Evolutionary conservation across 2,797 vertebrate genomes (phyloP).

Genomic region (Enteromius thamalakanensis): DNA sequence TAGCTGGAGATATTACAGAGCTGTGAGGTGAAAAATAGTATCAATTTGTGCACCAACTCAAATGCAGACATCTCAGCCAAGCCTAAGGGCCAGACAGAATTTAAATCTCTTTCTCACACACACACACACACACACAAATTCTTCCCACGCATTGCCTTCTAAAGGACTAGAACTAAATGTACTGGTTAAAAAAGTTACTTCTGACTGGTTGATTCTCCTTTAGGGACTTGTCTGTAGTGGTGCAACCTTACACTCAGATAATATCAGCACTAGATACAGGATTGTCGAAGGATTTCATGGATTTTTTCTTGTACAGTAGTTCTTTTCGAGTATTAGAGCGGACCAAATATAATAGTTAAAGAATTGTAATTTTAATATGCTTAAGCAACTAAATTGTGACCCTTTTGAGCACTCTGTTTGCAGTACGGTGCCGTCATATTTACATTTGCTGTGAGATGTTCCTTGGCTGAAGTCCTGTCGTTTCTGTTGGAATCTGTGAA

Average conservation of each 20-base stretch:
- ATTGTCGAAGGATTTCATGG: background rate
- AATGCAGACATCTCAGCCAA: conserved; percentile 49
- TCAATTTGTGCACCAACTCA: conserved; percentile 44
- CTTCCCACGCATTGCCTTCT: conserved; percentile 7
- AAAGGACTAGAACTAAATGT: conserved; percentile 29
- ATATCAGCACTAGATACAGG: conserved; percentile 2
- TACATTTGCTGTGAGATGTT: background rate
- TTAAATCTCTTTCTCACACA: conserved; percentile 15
- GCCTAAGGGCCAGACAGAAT: conserved; percentile 40
- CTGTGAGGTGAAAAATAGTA: conserved; percentile 48
- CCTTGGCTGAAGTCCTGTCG: background rate
- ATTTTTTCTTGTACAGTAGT: background rate
- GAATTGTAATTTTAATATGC: background rate
- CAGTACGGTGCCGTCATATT: background rate
- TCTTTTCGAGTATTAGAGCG: background rate
- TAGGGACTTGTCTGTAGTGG: conserved; percentile 11
- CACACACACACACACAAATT: conserved; percentile 6
- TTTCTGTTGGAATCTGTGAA: background rate
- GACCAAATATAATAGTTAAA: background rate
- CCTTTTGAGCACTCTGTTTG: background rate
- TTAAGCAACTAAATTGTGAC: background rate
- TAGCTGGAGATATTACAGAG: conserved; percentile 44
- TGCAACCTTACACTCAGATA: conserved; percentile 56
- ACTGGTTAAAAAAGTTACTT: conserved; percentile 24
- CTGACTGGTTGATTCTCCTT: conserved; percentile 18